Conservation (phyloP, 2,888 invertebrate species). For the Zygothrica quintamaculata region DNA sequence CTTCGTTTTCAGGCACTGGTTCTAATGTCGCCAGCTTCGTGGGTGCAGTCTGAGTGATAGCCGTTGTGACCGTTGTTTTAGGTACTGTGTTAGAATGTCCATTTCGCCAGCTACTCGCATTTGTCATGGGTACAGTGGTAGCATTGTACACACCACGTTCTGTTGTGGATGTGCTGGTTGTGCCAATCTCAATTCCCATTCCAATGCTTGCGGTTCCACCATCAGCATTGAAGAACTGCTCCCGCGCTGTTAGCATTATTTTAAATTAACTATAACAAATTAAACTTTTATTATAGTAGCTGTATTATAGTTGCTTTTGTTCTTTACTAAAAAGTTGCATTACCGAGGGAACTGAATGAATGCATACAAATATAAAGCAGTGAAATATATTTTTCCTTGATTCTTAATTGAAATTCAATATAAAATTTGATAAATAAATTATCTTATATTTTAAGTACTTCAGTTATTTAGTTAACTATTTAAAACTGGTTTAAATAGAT, state of each 20-base stretch:
- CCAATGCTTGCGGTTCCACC: slow-evolving; percentile 64
- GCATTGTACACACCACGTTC: slow-evolving; percentile 73
- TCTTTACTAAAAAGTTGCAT: too few relatives aligned
- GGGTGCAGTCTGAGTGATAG: neutral
- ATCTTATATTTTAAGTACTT: too few relatives aligned
- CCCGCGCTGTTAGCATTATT: slow-evolving; percentile 75
- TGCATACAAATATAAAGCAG: too few relatives aligned
- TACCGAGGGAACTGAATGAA: too few relatives aligned
- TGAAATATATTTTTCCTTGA: too few relatives aligned
- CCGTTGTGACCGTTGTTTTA: slow-evolving; percentile 20
- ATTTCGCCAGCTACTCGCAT: slow-evolving; percentile 54
- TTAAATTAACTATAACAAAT: slow-evolving; percentile 48
- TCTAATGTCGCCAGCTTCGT: slow-evolving; percentile 47
- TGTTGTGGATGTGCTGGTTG: slow-evolving; percentile 40
- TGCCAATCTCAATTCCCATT: slow-evolving; percentile 72
- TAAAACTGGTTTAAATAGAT: too few relatives aligned
- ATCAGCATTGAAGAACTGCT: slow-evolving; percentile 74
- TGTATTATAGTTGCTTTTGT: neutral
- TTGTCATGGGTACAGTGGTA: slow-evolving; percentile 74
- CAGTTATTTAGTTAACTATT: too few relatives aligned
- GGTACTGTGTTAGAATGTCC: slow-evolving; percentile 40
- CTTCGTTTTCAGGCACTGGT: slow-evolving; percentile 49
- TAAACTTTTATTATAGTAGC: neutral
- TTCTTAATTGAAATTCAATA: too few relatives aligned
- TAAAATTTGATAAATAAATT: too few relatives aligned